Conservation (phyloP, 2,888 invertebrate genomes). For the Melinaea marsaeus region DNA sequence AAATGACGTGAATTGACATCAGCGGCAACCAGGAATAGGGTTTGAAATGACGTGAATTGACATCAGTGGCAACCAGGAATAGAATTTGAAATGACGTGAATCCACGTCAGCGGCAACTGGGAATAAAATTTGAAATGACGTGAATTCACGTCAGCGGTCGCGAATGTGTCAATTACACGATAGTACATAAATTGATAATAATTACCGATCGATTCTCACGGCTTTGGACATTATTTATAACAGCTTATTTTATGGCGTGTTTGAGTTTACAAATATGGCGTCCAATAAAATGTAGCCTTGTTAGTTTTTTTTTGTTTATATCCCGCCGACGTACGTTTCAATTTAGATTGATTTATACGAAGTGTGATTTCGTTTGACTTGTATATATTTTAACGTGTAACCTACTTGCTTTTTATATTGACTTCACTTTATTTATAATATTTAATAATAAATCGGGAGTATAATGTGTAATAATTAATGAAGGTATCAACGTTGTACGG, state of each 20-base stretch:
- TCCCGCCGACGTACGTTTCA: slow-evolving; percentile 15
- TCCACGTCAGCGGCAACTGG: no score
- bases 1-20: no score
- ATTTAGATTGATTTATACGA: slow-evolving; percentile 8
- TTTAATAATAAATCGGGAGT: no score
- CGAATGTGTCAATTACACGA: no score
- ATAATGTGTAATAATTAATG: slow-evolving; percentile 9
- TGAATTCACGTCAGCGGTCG: no score
- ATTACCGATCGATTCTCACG: slow-evolving; percentile 29
- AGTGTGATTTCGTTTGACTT: neutral
- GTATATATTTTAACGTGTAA: slow-evolving; percentile 7
- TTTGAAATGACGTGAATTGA: no score
- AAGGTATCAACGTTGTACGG: slow-evolving; percentile 10
- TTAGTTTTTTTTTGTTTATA: slow-evolving; percentile 11
- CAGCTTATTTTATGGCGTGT: slow-evolving; percentile 22
- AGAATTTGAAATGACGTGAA: no score
- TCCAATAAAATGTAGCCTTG: slow-evolving; percentile 23
- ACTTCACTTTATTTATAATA: neutral
- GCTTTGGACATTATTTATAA: slow-evolving; percentile 21
- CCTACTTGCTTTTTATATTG: neutral
- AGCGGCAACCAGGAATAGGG: no score
- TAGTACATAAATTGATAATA: slow-evolving; percentile 11
- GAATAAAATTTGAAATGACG: no score
- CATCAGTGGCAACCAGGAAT: no score
- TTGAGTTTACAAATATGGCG: slow-evolving; percentile 32